Conservation (phyloP, 2,888 invertebrate genomes). For the Spilarctia lutea region DNA sequence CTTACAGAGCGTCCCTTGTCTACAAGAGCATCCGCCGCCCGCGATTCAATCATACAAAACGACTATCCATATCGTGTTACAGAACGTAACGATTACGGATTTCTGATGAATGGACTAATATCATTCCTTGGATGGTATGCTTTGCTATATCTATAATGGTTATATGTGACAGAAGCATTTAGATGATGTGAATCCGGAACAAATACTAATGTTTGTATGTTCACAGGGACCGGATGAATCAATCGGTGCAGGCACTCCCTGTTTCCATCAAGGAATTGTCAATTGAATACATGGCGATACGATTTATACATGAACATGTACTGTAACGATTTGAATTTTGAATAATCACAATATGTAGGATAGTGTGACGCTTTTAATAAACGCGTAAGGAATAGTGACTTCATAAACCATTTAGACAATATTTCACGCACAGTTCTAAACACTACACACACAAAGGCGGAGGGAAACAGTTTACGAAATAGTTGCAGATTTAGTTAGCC, state of each 20-base stretch:
- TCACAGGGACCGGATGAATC: slow-evolving; percentile 77
- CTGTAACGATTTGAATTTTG: slow-evolving; percentile 33
- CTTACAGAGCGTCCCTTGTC: slow-evolving; percentile 75
- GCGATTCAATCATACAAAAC: slow-evolving; percentile 67
- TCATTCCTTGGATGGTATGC: background rate
- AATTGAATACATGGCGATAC: slow-evolving; percentile 63
- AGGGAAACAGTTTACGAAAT: slow-evolving; percentile 39
- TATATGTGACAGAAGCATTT: slow-evolving; percentile 15
- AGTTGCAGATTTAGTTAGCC: slow-evolving; percentile 33
- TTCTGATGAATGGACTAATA: slow-evolving; percentile 19
- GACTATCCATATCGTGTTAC: slow-evolving; percentile 66
- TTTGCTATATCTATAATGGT: background rate
- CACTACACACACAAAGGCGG: background rate
- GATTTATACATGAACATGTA: slow-evolving; percentile 48
- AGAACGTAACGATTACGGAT: slow-evolving; percentile 43
- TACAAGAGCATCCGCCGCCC: slow-evolving; percentile 73
- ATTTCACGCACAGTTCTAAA: slow-evolving; percentile 26
- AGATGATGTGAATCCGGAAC: slow-evolving; percentile 74
- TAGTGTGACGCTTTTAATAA: background rate
- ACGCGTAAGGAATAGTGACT: background rate
- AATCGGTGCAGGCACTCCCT: slow-evolving; percentile 78
- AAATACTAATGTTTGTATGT: slow-evolving; percentile 63
- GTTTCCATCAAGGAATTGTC: slow-evolving; percentile 68
- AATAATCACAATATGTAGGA: background rate
- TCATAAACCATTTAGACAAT: slow-evolving; percentile 21